Percentiles rank a stretch among this genome's conserved stretches.
Evolutionary conservation across 2,888 invertebrate genomes (phyloP).

Genomic region (Abscondita cerata): DNA sequence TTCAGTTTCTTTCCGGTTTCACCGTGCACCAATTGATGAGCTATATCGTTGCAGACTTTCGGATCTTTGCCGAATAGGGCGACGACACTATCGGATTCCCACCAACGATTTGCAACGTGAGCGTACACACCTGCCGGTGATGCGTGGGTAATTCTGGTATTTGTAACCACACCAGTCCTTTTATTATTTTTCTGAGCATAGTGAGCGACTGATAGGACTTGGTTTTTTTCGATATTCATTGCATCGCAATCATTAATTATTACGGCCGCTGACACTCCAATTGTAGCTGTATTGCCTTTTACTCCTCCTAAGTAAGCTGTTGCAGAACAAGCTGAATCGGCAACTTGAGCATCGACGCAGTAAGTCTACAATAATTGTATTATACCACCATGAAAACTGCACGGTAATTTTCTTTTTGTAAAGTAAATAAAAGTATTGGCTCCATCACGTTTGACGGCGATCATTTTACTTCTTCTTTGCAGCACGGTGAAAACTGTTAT

Average conservation of each 20-base stretch:
- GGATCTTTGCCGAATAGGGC: slow-evolving; percentile 60
- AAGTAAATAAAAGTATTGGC: no score
- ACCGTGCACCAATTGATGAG: slow-evolving; percentile 71
- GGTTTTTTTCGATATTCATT: slow-evolving; percentile 63
- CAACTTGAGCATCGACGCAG: slow-evolving; percentile 75
- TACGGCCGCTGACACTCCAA: slow-evolving; percentile 76
- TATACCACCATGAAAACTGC: no score
- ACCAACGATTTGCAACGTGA: slow-evolving; percentile 73
- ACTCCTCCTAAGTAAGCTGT: slow-evolving; percentile 82
- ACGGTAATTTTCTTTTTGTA: no score
- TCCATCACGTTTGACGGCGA: slow-evolving; percentile 47
- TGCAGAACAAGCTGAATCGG: slow-evolving; percentile 84
- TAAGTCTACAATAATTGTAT: no score
- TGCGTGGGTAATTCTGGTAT: slow-evolving; percentile 80
- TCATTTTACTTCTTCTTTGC: background rate
- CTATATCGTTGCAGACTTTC: slow-evolving; percentile 73
- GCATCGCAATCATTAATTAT: slow-evolving; percentile 68
- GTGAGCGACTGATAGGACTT: slow-evolving; percentile 71
- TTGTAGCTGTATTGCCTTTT: slow-evolving; percentile 77
- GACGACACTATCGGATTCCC: slow-evolving; percentile 73
- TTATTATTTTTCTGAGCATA: slow-evolving; percentile 75
- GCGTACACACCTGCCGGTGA: slow-evolving; percentile 79
- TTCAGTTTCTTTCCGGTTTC: slow-evolving; percentile 73
- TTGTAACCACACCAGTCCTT: slow-evolving; percentile 75
- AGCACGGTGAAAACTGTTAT: background rate